phyloP scores from a whole-genome alignment of 2,888 invertebrate species.

The Ochlodes sylvanus region DNA sequence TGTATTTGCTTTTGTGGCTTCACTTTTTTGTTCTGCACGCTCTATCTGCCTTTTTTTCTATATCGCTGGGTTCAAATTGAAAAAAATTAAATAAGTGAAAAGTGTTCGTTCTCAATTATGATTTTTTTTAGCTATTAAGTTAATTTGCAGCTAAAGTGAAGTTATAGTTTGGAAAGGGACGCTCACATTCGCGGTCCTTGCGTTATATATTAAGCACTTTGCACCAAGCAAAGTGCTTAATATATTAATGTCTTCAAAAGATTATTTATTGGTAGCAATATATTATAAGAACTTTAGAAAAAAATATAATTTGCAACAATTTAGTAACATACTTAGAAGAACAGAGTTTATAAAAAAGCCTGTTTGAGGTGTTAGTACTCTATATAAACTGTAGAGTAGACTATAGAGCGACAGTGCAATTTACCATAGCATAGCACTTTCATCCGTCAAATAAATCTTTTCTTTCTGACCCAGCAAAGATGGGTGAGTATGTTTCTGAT shows the following conservation, averaged over 20 bases:
- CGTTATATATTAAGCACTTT: too few relatives aligned
- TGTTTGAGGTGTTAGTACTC: conserved; percentile 53
- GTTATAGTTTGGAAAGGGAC: conserved; percentile 53
- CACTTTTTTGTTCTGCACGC: too few relatives aligned
- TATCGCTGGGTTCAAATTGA: conserved; percentile 47
- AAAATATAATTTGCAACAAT: conserved; percentile 60
- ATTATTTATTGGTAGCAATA: conserved; percentile 59
- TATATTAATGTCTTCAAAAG: conserved; percentile 67
- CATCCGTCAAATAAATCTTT: conserved; percentile 74
- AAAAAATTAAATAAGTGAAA: conserved; percentile 38
- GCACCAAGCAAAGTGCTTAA: conserved; percentile 9
- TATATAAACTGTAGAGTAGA: conserved; percentile 61
- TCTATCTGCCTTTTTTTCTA: too few relatives aligned
- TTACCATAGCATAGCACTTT: conserved; percentile 50
- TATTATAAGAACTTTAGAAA: conserved; percentile 71
- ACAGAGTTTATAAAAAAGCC: conserved; percentile 61
- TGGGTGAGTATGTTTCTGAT: conserved; percentile 85
- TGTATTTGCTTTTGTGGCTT: too few relatives aligned
- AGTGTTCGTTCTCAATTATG: conserved; percentile 43
- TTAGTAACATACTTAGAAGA: conserved; percentile 52
- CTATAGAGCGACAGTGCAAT: conserved; percentile 52
- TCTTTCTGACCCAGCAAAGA: conserved; percentile 87
- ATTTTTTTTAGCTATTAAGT: conserved; percentile 39
- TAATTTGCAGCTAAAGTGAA: conserved; percentile 54
- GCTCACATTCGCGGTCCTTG: conserved; percentile 57